Evolutionary conservation across 2,888 invertebrate genomes (phyloP).

Genomic region (Polymixis flavicincta): DNA sequence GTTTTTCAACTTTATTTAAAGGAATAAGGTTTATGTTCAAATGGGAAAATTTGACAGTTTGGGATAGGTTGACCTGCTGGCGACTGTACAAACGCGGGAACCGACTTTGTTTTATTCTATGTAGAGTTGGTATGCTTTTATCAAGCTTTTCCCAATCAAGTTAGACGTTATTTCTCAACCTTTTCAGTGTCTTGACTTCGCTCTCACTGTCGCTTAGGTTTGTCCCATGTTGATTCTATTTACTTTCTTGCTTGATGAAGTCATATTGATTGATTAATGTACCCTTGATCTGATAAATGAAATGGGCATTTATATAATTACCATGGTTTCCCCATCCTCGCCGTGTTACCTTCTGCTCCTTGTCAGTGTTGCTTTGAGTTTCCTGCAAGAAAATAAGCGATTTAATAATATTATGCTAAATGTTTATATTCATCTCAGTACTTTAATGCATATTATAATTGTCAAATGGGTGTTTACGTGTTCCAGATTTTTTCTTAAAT

Average conservation of each 20-base stretch:
- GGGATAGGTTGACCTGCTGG: too few species aligned
- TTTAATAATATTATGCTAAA: too few species aligned
- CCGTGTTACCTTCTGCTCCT: background rate
- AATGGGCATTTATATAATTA: conserved; percentile 41
- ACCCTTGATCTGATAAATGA: conserved; percentile 21
- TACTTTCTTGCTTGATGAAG: background rate
- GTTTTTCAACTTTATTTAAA: too few species aligned
- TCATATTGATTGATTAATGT: conserved; percentile 15
- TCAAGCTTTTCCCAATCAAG: background rate
- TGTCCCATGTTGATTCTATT: background rate
- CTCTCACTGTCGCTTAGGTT: background rate
- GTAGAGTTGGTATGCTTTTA: background rate
- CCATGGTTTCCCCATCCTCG: conserved; percentile 11
- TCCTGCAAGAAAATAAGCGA: conserved; percentile 3
- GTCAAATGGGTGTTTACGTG: conserved; percentile 1
- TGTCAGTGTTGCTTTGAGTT: background rate
- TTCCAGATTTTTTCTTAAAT: conserved; percentile 30
- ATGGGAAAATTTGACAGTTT: too few species aligned
- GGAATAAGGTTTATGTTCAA: too few species aligned
- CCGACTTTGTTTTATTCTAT: too few species aligned
- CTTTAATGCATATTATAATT: too few species aligned
- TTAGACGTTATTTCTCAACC: background rate
- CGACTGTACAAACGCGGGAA: background rate
- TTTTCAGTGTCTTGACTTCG: background rate
- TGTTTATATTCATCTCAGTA: too few species aligned